Conservation (phyloP, 37 sponge, comb jelly and placozoan genomes). For the Amphimedon queenslandica region DNA sequence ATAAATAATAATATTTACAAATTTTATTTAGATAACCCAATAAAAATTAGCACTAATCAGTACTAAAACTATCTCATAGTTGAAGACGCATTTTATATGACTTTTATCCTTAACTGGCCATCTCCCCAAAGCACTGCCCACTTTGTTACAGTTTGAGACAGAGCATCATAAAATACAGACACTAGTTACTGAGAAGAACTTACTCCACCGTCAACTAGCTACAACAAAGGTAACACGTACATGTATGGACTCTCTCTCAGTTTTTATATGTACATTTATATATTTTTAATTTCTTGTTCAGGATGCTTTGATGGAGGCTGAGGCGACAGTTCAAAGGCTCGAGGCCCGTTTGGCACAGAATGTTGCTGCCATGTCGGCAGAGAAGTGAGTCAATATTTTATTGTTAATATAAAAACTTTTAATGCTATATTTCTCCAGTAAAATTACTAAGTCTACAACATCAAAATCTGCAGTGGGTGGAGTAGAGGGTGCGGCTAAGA, state of each 20-base stretch:
- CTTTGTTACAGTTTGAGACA: slow-evolving; percentile 70
- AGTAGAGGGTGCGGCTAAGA: too few relatives aligned
- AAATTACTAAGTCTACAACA: too few relatives aligned
- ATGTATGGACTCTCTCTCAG: slow-evolving; percentile 12
- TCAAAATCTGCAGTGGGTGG: too few relatives aligned
- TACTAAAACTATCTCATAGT: background rate
- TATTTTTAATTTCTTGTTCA: background rate
- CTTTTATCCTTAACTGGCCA: background rate
- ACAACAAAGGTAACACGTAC: slow-evolving; percentile 23
- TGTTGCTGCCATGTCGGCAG: slow-evolving; percentile 6
- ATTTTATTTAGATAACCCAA: background rate
- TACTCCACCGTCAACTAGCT: slow-evolving; percentile 66
- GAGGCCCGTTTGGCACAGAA: slow-evolving; percentile 47
- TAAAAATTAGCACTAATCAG: background rate
- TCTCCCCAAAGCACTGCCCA: slow-evolving; percentile 64
- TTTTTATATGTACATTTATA: background rate
- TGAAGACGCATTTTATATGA: background rate
- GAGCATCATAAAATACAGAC: slow-evolving; percentile 76
- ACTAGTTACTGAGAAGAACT: slow-evolving; percentile 57
- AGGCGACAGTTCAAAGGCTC: slow-evolving; percentile 40
- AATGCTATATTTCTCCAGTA: too few relatives aligned
- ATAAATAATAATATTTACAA: background rate
- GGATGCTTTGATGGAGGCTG: slow-evolving; percentile 9
- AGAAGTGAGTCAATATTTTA: too few relatives aligned
- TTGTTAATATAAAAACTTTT: too few relatives aligned